These are phyloP conservation scores for Tricholaema leucomelas DNA, from an alignment of 2,113 vertebrate species.

Conservation along the genomic window DNA sequence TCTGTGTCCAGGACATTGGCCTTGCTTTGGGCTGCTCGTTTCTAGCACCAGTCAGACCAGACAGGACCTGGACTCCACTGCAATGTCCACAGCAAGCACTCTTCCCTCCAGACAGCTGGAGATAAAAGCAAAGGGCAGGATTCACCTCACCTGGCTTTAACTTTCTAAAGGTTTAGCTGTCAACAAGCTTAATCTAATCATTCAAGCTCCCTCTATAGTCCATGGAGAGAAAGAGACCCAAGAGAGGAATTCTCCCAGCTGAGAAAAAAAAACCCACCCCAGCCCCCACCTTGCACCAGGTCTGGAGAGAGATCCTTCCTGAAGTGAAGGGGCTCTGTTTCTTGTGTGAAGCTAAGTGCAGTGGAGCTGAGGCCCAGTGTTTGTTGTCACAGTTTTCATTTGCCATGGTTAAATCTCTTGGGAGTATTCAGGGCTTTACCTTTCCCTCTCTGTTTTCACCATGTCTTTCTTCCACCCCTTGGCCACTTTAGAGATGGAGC, in stretches of 20 bases:
- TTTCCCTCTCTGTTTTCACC: not conserved
- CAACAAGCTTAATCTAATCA: not conserved
- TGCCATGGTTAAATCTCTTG: not conserved
- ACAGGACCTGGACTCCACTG: not conserved
- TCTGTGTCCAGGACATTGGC: not conserved
- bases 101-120: not conserved
- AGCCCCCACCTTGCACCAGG: not conserved
- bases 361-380: not conserved
- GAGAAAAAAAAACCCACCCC: not conserved
- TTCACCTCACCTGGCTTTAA: not conserved
- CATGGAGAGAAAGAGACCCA: not conserved
- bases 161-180: not conserved
- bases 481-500: not conserved
- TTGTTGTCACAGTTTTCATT: not conserved
- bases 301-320: not conserved
- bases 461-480: not conserved
- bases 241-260: not conserved
- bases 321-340: not conserved
- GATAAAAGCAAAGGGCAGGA: not conserved
- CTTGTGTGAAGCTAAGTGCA: constrained; percentile 12
- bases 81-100: not conserved
- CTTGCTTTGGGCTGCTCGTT: not conserved
- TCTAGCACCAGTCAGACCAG: not conserved
- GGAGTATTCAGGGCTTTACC: not conserved
- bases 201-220: not conserved